Evolutionary conservation across 2,888 invertebrate species (phyloP), one percentile per base, ranked within the genome.

Genomic region (Meiosimyza platycephala): DNA sequence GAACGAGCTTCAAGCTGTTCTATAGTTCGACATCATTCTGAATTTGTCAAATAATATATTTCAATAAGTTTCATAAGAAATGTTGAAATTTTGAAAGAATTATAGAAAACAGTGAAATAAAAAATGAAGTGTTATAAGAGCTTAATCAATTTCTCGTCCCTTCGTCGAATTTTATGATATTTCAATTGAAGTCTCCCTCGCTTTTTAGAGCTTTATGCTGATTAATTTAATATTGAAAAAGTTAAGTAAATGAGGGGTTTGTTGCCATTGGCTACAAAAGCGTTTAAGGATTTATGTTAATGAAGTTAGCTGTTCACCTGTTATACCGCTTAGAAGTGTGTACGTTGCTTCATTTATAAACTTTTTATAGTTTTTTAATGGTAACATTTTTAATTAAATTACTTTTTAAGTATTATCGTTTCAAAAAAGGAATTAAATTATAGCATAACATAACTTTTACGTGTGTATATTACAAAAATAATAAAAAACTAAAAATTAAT

Each of bases 141-240:
- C 40, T 40, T 40, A 40, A 40, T 40, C 9, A 9, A 0, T 9
- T 9, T 40, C 9, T 40, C 40, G 9, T 15, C 33, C 33, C 51
- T 50, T 48, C 52, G 55, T 60, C 13, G 18, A 52, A 18, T 47
- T 70, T 70, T 70, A 70, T 47, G 70, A 63, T 52, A 63, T 70
- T 70, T 62, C 63, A 63, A 70, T 70, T 40, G 28, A 47, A 12
- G 51, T 60, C 40, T 9, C 40, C 9, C 40, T 40, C 40, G 9
- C 40, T 40, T 48, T n/a, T 52, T 51, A n/a, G 51, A 33, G 60
- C 60, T 69, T 69, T 69, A 69, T 48, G 69, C 69, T 69, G 69
- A 69, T 69, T 69, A 69, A 62, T 54, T 70, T 51, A 22, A 13
- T 54, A 40, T 48, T 67, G 55, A 57, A 57, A 22, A 33, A n/a